Evolutionary conservation across 2,797 vertebrate species (phyloP).

Genomic region (Chelidonichthys spinosus): DNA sequence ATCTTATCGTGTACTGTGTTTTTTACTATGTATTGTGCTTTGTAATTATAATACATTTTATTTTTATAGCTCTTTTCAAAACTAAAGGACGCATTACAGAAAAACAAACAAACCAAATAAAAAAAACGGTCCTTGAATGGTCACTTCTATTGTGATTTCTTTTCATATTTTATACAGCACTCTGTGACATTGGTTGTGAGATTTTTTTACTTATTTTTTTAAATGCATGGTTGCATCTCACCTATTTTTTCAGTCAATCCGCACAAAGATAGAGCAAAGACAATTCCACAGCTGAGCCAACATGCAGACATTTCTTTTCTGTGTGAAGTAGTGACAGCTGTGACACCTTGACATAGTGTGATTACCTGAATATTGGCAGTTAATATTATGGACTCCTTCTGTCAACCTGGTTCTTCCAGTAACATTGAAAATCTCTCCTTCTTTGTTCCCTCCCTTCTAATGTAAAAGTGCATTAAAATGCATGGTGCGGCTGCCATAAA

Average conservation of each 20-base stretch:
- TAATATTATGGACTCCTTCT: constrained; percentile 15
- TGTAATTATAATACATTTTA: too few species aligned
- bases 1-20: too few species aligned
- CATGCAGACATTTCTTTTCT: background rate
- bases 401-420: constrained; percentile 61
- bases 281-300: constrained; percentile 6
- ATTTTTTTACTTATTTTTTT: background rate
- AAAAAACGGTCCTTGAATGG: too few species aligned
- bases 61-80: too few species aligned
- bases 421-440: constrained; percentile 64
- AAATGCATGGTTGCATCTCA: background rate
- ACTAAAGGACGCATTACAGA: too few species aligned
- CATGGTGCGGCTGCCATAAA: constrained; percentile 55
- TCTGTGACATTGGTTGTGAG: too few species aligned
- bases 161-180: too few species aligned
- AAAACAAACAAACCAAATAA: too few species aligned
- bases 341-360: constrained; percentile 19
- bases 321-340: constrained; percentile 19
- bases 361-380: constrained; percentile 36
- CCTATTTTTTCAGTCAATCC: background rate
- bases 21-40: too few species aligned
- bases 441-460: constrained; percentile 47
- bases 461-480: constrained; percentile 62
- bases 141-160: too few species aligned
- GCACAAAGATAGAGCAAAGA: background rate